Conservation (phyloP, 2,113 vertebrate species). For the Micromys minutus region DNA sequence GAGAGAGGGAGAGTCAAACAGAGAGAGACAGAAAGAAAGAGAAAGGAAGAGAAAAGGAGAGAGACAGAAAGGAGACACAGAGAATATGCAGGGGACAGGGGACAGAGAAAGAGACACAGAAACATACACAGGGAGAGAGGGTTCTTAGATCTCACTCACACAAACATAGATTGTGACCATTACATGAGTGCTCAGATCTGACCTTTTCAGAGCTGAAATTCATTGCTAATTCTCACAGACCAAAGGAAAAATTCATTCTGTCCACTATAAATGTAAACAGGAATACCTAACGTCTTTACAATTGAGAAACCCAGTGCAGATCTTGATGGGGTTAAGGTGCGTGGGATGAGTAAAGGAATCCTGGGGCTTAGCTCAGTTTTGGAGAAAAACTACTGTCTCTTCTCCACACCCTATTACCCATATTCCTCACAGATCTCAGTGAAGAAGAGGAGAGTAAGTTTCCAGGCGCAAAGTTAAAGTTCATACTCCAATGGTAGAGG, state of each 20-base stretch:
- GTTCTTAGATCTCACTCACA: neutral
- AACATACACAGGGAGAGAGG: neutral
- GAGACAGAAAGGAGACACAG: neutral
- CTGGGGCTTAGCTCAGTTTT: neutral
- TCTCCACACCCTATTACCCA: neutral
- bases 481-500: slow-evolving; percentile 38
- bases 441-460: slow-evolving; percentile 16
- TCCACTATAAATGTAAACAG: neutral
- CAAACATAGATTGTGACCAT: neutral
- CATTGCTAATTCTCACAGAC: neutral
- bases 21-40: too few species aligned
- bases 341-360: rapidly evolving
- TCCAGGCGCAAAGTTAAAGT: neutral
- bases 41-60: neutral
- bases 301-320: neutral
- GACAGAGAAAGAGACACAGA: neutral
- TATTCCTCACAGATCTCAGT: neutral
- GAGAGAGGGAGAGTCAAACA: neutral
- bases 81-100: neutral
- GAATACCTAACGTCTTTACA: neutral
- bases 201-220: slow-evolving; percentile 8
- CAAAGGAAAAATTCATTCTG: neutral
- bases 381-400: slow-evolving; percentile 11
- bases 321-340: neutral
- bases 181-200: neutral